phyloP scores from a whole-genome alignment of 1,140 invertebrate genomes.

The Zaprionus nigranus region DNA sequence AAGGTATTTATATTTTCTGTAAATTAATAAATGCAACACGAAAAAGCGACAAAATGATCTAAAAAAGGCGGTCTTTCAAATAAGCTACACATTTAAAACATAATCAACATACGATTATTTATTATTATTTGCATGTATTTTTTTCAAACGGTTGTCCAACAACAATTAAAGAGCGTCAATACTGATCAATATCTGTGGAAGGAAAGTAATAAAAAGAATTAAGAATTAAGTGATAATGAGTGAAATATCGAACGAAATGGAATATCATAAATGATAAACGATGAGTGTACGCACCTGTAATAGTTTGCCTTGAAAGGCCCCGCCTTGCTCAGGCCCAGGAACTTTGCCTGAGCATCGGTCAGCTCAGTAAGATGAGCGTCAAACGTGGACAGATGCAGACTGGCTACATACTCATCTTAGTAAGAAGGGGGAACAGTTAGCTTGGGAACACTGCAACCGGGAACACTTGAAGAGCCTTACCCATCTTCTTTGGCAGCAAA shows the following conservation, averaged over 20 bases:
- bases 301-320: slow-evolving; percentile 99
- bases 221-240: not conserved
- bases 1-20: too few relatives aligned
- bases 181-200: slow-evolving; percentile 54
- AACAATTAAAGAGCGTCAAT: slow-evolving; percentile 19
- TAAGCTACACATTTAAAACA: not conserved
- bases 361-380: slow-evolving; percentile 98
- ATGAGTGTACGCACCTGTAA: slow-evolving; percentile 89
- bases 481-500: slow-evolving; percentile 99
- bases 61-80: not conserved
- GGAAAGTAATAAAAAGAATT: slow-evolving; percentile 2
- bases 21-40: not conserved
- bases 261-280: not conserved
- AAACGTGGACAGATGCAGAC: slow-evolving; percentile 96
- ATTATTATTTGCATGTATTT: slow-evolving; percentile 21
- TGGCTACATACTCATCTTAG: slow-evolving; percentile 76
- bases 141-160: slow-evolving; percentile 3
- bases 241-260: not conserved
- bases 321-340: slow-evolving; percentile 97
- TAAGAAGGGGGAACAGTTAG: not conserved
- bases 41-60: not conserved
- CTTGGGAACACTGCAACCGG: not conserved
- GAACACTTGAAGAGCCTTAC: slow-evolving; percentile 84
- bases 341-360: slow-evolving; percentile 98
- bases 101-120: slow-evolving; percentile 23